Base-by-base conservation (phyloP, 2,797 vertebrate genomes). In the Clarias pachynema region DNA sequence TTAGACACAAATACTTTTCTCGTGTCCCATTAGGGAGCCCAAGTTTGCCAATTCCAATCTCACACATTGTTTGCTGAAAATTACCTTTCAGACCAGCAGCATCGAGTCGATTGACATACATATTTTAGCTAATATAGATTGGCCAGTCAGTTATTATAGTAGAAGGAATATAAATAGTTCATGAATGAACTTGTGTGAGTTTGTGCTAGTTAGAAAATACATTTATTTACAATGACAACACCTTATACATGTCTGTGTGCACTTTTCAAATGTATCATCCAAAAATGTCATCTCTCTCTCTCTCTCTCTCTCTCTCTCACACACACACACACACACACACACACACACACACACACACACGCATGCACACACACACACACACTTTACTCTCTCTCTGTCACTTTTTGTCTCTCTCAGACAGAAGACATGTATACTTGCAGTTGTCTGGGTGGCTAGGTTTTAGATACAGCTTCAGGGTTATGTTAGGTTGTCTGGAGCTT, bases 161-260 rank as follows among this genome's bases (percentile, higher is more conserved):
- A 91, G 90, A 91, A 88, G 89, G 91, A 83, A 87, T 69, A 87
- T 92, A 90, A 92, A 92, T 90, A 91, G 89, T 89, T 74, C 87
- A 80, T 89, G 77, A 87, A 88, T 82, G 83, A 84, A 91, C 89
- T 88, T 2, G n/a, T 68, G 62, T 68, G 72, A 12, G 53, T 34
- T 10, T 2, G 29, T 34, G 29, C 12, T 83, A 53, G 57, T 78
- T 59, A 77, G 29, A 68, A 77, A 79, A 59, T 24, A 40, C 62
- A 8, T 69, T 69, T 44, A 40, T 40, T 22, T 37, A 59, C 26
- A 66, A 78, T 59, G 22, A 29, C 62, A 29, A 34, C 49, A 66
- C 29, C 8, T 59, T 75, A 34, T 77, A 40, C 49, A 79, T 80
- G 53, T 63, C 34, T 59, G 20, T 44, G n/a, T 77, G 22, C 53